Conservation (phyloP, 2,797 vertebrate species). For the Melanotaenia parkinsoni region DNA sequence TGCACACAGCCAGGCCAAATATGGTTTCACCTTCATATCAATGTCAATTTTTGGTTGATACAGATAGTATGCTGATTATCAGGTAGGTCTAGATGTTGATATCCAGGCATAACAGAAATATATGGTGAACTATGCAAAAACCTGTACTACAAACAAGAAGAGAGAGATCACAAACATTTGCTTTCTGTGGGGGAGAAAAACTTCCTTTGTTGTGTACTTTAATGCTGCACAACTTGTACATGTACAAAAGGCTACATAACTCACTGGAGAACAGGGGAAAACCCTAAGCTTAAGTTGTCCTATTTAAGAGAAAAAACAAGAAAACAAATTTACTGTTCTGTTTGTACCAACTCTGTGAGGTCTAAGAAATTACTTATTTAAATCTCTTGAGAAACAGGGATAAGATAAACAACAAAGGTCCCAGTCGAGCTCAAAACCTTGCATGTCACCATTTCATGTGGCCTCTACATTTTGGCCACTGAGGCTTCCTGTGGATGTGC, state of each 20-base stretch:
- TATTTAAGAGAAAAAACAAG: not conserved
- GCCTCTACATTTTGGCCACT: not conserved
- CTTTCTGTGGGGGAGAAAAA: not conserved
- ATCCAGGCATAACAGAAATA: not conserved
- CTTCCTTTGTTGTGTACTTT: not conserved
- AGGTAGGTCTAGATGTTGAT: not conserved
- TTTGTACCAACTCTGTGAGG: not conserved
- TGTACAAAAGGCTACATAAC: not conserved
- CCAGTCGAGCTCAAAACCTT: constrained; percentile 1
- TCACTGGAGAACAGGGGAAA: not conserved
- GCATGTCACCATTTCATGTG: not conserved
- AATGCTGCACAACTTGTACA: not conserved
- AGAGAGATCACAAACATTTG: not conserved
- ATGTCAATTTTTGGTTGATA: not conserved
- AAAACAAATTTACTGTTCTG: not conserved
- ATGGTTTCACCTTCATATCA: not conserved
- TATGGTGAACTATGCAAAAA: not conserved
- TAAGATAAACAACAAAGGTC: not conserved
- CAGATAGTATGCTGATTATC: not conserved
- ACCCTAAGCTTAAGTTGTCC: not conserved
- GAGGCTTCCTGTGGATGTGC: not conserved
- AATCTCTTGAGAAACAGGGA: constrained; percentile 1
- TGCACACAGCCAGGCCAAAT: not conserved
- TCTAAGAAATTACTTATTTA: not conserved
- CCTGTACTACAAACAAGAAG: not conserved